phyloP scores from a whole-genome alignment of 2,888 invertebrate genomes.

The Rhingia rostrata region DNA sequence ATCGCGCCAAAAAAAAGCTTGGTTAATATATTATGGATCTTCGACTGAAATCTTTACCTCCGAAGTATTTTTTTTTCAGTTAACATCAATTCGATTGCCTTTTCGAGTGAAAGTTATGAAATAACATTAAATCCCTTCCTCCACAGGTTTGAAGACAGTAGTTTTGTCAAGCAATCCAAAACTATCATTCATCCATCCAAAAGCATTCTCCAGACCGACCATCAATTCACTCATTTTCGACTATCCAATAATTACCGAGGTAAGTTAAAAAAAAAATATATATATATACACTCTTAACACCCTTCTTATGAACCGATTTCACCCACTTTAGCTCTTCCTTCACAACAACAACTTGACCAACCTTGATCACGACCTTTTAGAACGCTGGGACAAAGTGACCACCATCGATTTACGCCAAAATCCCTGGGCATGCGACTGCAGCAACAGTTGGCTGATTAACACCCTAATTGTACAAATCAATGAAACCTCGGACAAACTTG shows the following conservation, averaged over 20 bases:
- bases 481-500: conserved; percentile 72
- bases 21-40: too few species aligned
- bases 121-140: conserved; percentile 1
- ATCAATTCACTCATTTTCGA: conserved; percentile 84
- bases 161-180: conserved; percentile 87
- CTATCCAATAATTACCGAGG: conserved; percentile 88
- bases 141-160: conserved; percentile 84
- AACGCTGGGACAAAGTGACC: conserved; percentile 88
- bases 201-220: conserved; percentile 85
- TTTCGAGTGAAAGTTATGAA: too few species aligned
- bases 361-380: conserved; percentile 85
- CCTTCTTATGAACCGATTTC: neutral
- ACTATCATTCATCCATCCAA: conserved; percentile 85
- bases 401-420: conserved; percentile 88
- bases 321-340: conserved; percentile 86
- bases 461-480: conserved; percentile 85
- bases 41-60: too few species aligned
- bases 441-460: conserved; percentile 90
- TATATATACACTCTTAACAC: too few species aligned
- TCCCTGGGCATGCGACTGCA: conserved; percentile 91
- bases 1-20: too few species aligned
- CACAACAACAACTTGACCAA: conserved; percentile 86
- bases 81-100: neutral
- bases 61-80: neutral
- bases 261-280: conserved; percentile 76